phyloP scores from a whole-genome alignment of 2,888 invertebrate genomes.

The Eremobia ochroleuca region DNA sequence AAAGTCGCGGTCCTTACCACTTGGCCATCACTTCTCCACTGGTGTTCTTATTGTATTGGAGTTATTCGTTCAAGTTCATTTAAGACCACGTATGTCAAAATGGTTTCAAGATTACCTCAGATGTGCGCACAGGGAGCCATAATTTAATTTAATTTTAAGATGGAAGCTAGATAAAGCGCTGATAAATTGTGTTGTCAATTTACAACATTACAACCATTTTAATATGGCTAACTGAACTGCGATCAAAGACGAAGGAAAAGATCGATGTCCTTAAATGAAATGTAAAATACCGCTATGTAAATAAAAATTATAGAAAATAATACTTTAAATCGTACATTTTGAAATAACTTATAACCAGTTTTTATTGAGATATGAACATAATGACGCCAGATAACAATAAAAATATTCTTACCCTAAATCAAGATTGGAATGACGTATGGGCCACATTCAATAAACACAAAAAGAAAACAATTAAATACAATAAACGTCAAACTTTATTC shows the following conservation, averaged over 20 bases:
- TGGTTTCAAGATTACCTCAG: background rate
- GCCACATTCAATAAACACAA: background rate
- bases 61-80: background rate
- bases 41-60: background rate
- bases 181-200: slow-evolving; percentile 16
- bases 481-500: background rate
- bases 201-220: background rate
- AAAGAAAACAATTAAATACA: background rate
- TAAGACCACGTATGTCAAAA: background rate
- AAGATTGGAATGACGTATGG: background rate
- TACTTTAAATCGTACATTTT: too few species aligned
- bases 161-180: slow-evolving; percentile 4
- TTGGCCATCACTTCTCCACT: background rate
- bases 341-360: background rate
- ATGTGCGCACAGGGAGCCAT: background rate
- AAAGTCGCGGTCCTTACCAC: background rate
- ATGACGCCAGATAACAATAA: background rate
- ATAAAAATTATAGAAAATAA: background rate
- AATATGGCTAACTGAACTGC: slow-evolving; percentile 6
- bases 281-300: background rate
- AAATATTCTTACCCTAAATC: background rate
- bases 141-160: slow-evolving; percentile 2
- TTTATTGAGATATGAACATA: background rate
- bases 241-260: slow-evolving; percentile 5
- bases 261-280: background rate